These are phyloP conservation scores for Rhagium mordax DNA, from an alignment of 2,888 invertebrate genomes.

Conservation along the genomic window DNA sequence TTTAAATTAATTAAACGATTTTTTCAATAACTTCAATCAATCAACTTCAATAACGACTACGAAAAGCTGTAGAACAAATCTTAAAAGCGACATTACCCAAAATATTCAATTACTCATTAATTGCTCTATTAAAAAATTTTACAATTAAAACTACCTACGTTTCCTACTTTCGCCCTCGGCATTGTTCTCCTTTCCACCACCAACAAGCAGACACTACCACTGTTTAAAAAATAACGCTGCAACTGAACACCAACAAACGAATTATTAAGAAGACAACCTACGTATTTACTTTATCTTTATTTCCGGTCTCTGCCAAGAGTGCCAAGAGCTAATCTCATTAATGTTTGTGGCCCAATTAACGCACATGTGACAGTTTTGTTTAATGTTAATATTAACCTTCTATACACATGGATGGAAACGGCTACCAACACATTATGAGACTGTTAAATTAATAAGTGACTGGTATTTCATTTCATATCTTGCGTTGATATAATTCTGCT, in stretches of 20 bases:
- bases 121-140: no score
- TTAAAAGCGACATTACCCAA: no score
- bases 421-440: not conserved
- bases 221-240: not conserved
- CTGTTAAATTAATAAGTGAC: not conserved
- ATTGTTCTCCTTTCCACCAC: not conserved
- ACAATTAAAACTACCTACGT: not conserved
- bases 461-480: no score
- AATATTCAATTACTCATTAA: no score
- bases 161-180: not conserved
- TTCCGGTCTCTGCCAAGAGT: not conserved
- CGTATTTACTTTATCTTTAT: not conserved
- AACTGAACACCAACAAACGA: not conserved
- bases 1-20: no score
- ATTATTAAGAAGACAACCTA: constrained; percentile 5
- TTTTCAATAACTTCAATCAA: no score
- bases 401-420: not conserved
- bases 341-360: not conserved
- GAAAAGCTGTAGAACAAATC: no score
- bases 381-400: not conserved
- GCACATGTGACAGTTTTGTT: not conserved
- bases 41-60: no score
- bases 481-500: no score
- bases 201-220: not conserved
- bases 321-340: not conserved